Percentiles rank a stretch among this genome's conserved stretches.
Conservation (phyloP, 2,797 vertebrate species). For the Epinephelus coioides region DNA sequence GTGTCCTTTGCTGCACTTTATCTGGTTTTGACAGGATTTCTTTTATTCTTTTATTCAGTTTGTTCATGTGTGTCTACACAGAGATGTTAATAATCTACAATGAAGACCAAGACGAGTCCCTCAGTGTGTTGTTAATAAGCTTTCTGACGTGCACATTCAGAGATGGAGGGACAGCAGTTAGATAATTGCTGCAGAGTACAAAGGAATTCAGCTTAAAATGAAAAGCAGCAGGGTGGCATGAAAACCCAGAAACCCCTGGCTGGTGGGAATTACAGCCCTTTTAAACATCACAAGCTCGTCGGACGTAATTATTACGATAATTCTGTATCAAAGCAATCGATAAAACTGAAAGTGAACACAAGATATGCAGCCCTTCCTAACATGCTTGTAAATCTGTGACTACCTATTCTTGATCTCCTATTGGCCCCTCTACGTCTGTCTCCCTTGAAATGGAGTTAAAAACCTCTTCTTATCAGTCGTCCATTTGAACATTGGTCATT, state of each 20-base stretch:
- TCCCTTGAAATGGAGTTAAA: constrained; percentile 60
- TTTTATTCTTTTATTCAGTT: constrained; percentile 4
- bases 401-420: constrained; percentile 33
- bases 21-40: constrained; percentile 1
- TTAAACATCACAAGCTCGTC: constrained; percentile 32
- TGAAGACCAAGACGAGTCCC: constrained; percentile 28
- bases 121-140: constrained; percentile 27
- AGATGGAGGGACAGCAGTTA: constrained; percentile 38
- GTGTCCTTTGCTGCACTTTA: constrained; percentile 2
- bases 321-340: constrained; percentile 32
- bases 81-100: constrained; percentile 29
- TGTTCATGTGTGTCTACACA: background rate
- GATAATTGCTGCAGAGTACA: constrained; percentile 49
- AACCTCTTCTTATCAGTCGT: constrained; percentile 34
- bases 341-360: constrained; percentile 38
- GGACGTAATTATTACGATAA: constrained; percentile 46
- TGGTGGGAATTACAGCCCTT: constrained; percentile 19
- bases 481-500: constrained; percentile 51
- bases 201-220: constrained; percentile 52
- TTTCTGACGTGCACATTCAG: constrained; percentile 29
- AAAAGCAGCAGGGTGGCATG: constrained; percentile 52
- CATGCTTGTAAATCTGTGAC: constrained; percentile 52
- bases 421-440: constrained; percentile 29
- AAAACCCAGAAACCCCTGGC: constrained; percentile 41
- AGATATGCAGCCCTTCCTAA: constrained; percentile 14